These are phyloP conservation scores for Tetropium fuscum DNA, from an alignment of 2,888 invertebrate species.

Conservation along the genomic window DNA sequence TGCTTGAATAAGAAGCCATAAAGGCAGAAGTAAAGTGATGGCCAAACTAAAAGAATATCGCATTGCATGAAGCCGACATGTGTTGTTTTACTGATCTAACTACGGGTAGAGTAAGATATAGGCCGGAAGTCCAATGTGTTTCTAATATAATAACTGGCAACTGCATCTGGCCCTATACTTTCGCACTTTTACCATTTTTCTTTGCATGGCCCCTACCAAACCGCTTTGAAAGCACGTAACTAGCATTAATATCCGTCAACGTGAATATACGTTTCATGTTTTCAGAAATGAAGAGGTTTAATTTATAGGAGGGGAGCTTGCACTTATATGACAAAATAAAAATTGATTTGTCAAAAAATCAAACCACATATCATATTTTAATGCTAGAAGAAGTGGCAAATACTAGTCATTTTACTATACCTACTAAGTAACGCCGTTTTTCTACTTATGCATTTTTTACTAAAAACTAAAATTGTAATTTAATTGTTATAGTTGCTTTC, in stretches of 20 bases:
- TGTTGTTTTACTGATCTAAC: conserved; percentile 26
- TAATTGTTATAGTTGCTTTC: too few relatives aligned
- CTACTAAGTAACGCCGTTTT: too few relatives aligned
- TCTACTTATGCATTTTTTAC: too few relatives aligned
- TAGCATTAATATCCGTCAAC: conserved; percentile 20
- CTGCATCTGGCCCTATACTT: conserved; percentile 52
- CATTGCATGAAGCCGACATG: conserved; percentile 24
- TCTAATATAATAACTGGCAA: conserved; percentile 57
- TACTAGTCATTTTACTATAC: too few relatives aligned
- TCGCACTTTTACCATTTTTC: conserved; percentile 42
- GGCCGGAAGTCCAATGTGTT: conserved; percentile 63
- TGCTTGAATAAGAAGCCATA: neutral
- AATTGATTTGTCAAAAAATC: neutral
- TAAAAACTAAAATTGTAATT: too few relatives aligned
- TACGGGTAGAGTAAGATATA: conserved; percentile 30
- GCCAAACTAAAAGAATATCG: conserved; percentile 25
- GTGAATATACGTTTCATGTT: conserved; percentile 5
- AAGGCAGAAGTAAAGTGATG: conserved; percentile 4
- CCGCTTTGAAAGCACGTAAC: conserved; percentile 15
- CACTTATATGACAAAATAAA: neutral
- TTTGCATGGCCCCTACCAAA: conserved; percentile 8
- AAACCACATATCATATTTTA: too few relatives aligned
- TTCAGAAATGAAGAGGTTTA: conserved; percentile 2
- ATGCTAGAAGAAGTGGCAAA: too few relatives aligned
- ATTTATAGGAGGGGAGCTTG: neutral